phyloP scores from a whole-genome alignment of 2,797 vertebrate species.

The Anabacerthia variegaticeps region DNA sequence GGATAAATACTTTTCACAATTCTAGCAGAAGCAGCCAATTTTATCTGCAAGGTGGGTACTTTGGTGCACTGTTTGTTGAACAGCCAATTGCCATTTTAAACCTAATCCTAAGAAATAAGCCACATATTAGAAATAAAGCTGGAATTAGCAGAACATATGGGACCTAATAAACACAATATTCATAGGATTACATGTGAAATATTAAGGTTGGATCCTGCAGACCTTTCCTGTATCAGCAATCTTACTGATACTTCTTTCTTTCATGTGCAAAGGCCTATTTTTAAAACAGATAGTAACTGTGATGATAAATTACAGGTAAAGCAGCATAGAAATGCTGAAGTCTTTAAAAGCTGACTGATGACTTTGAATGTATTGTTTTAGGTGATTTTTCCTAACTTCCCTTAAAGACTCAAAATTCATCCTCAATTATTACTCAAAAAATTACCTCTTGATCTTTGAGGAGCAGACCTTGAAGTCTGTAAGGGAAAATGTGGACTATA shows the following conservation, averaged over 20 bases:
- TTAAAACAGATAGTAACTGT: not conserved
- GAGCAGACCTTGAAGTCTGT: not conserved
- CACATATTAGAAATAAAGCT: not conserved
- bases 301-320: not conserved
- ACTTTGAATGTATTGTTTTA: not conserved
- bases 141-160: conserved; percentile 41
- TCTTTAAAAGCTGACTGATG: not conserved
- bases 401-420: not conserved
- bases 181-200: conserved; percentile 28
- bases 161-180: conserved; percentile 24
- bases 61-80: not conserved
- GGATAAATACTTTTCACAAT: not conserved
- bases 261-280: not conserved
- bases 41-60: not conserved
- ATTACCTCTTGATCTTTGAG: not conserved
- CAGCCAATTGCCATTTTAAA: not conserved
- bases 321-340: not conserved
- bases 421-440: not conserved
- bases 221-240: not conserved
- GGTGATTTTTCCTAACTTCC: not conserved
- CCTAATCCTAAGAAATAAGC: conserved; percentile 48
- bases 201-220: not conserved
- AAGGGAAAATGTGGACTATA: not conserved
- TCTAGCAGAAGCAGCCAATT: not conserved
- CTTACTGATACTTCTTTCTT: not conserved